phyloP scores from a whole-genome alignment of 2,888 invertebrate species.

The Scrobipalpa costella region DNA sequence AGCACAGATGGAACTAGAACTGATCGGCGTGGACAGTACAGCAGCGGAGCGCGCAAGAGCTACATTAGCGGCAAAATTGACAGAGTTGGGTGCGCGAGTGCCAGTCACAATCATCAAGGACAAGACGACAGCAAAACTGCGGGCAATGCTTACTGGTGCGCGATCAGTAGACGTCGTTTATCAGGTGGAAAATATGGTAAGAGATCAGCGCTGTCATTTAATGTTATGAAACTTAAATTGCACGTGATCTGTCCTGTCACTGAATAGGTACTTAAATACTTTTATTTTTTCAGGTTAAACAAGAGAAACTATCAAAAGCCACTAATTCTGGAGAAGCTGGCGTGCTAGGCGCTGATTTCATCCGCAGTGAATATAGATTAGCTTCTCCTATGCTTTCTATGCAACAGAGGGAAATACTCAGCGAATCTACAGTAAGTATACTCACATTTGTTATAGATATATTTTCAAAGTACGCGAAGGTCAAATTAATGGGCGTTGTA shows the following conservation, averaged over 20 bases:
- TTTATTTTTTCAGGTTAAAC: constrained; percentile 58
- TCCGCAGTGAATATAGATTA: constrained; percentile 71
- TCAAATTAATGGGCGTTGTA: no score
- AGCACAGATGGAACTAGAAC: constrained; percentile 87
- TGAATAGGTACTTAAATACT: not conserved
- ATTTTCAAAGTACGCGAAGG: no score
- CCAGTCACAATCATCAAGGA: constrained; percentile 63
- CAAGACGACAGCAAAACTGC: constrained; percentile 74
- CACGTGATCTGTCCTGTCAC: no score
- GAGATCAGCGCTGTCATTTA: constrained; percentile 33
- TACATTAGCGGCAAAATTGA: constrained; percentile 56
- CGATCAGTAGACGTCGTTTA: constrained; percentile 90
- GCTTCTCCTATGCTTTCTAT: constrained; percentile 61
- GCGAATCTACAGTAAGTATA: constrained; percentile 81
- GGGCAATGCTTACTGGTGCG: constrained; percentile 85
- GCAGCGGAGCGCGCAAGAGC: constrained; percentile 76
- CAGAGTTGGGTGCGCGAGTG: constrained; percentile 58
- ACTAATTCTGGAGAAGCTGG: constrained; percentile 41
- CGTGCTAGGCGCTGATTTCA: constrained; percentile 64
- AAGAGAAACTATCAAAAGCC: constrained; percentile 59
- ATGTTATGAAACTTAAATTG: not conserved
- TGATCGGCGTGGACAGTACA: constrained; percentile 82
- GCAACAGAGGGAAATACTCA: constrained; percentile 85
- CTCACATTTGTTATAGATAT: not conserved
- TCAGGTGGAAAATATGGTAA: constrained; percentile 88